Percentiles rank a stretch among this genome's conserved stretches.
Evolutionary conservation across 2,113 vertebrate species (phyloP).

Genomic region (Epinephelus lanceolatus): DNA sequence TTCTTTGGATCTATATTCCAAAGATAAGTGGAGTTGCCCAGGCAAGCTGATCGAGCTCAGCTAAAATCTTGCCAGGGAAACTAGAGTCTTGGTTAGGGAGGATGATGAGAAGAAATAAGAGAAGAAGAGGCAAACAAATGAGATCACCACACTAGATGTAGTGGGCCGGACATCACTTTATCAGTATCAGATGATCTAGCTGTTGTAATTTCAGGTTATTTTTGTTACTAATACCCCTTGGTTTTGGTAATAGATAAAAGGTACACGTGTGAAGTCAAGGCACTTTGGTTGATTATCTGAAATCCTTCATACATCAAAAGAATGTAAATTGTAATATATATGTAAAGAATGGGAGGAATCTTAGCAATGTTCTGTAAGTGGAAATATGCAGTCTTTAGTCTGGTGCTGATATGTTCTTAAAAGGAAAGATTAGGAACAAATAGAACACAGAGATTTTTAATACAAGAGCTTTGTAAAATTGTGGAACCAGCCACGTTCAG

Average conservation of each 20-base stretch:
- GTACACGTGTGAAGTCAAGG: neutral
- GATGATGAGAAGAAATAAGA: slow-evolving; percentile 11
- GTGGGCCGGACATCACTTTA: neutral
- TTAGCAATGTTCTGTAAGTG: neutral
- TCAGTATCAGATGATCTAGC: neutral
- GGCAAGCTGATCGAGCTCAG: neutral
- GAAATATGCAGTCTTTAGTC: neutral
- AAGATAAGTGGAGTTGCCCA: neutral
- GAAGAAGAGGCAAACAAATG: neutral
- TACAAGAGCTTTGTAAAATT: neutral
- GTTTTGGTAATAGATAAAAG: neutral
- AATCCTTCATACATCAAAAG: neutral
- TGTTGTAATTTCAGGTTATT: neutral
- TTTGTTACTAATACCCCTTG: neutral
- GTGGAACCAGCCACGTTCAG: neutral
- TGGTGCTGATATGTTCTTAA: neutral
- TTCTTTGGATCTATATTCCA: slow-evolving; percentile 29
- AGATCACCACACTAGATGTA: neutral
- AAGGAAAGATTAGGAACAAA: neutral
- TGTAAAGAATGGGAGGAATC: neutral
- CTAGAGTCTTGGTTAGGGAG: neutral
- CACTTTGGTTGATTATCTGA: neutral
- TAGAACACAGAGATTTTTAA: neutral
- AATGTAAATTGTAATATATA: neutral
- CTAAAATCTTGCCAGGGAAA: slow-evolving; percentile 6